Evolutionary conservation across 2,888 invertebrate species (phyloP).

Genomic region (Mystacides longicornis): DNA sequence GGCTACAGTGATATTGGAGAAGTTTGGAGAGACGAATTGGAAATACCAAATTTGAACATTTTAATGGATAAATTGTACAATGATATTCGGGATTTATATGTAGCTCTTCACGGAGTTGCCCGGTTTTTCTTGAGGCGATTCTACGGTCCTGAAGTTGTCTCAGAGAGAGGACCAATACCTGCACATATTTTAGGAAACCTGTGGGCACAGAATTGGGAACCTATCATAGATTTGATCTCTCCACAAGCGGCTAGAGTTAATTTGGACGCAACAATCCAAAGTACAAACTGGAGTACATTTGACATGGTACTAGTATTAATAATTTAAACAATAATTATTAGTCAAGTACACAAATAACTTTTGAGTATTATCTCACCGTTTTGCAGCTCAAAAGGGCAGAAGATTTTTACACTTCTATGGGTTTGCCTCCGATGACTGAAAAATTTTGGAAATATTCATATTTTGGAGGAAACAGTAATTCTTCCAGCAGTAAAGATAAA

Average conservation of each 20-base stretch:
- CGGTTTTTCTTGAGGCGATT: conserved; percentile 47
- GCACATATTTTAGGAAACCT: conserved; percentile 63
- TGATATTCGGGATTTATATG: conserved; percentile 56
- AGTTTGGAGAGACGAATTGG: conserved; percentile 58
- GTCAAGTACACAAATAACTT: neutral
- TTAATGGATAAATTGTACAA: conserved; percentile 48
- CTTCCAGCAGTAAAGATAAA: conserved; percentile 10
- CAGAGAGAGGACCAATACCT: conserved; percentile 53
- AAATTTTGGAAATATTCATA: conserved; percentile 57
- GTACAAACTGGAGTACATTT: conserved; percentile 48
- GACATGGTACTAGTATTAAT: conserved; percentile 48
- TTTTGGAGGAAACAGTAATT: conserved; percentile 33
- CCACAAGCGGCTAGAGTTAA: conserved; percentile 40
- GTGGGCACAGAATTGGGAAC: conserved; percentile 67
- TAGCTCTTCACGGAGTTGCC: conserved; percentile 64
- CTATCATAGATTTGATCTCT: conserved; percentile 49
- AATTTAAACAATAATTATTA: neutral
- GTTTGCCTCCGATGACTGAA: conserved; percentile 52
- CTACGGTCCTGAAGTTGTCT: conserved; percentile 49
- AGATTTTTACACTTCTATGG: conserved; percentile 60
- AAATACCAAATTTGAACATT: conserved; percentile 49
- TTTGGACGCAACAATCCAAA: conserved; percentile 45
- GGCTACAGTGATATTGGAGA: conserved; percentile 58
- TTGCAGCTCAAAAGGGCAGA: conserved; percentile 51
- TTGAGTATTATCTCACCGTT: neutral